A percentile compares a stretch with the other conserved stretches of the same genome.
Evolutionary conservation across 2,797 vertebrate genomes (phyloP).

Genomic region (Labeo calbasu): DNA sequence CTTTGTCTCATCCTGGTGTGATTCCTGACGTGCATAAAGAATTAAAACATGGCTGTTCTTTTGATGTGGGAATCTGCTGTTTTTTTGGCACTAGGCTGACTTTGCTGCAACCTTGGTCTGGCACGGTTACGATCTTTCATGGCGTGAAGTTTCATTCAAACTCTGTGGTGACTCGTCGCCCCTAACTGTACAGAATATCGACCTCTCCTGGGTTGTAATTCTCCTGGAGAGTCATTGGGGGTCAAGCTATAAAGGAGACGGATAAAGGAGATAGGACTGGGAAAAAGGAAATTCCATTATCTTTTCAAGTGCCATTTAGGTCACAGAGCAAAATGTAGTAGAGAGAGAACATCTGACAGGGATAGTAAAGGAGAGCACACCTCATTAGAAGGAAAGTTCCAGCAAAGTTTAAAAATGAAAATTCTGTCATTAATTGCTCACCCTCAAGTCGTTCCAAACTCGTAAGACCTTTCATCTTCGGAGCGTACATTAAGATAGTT

Average conservation of each 20-base stretch:
- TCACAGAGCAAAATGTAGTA: conserved; percentile 60
- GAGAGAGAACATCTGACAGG: conserved; percentile 47
- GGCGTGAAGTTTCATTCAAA: conserved; percentile 21
- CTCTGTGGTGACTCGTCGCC: background rate
- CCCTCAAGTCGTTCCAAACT: too few species aligned
- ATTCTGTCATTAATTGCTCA: too few species aligned
- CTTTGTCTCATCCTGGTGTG: conserved; percentile 3
- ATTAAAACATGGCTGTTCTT: conserved; percentile 12
- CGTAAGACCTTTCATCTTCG: too few species aligned
- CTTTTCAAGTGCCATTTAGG: conserved; percentile 81
- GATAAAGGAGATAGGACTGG: conserved; percentile 74
- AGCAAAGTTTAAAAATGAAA: background rate
- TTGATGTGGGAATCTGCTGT: conserved; percentile 25
- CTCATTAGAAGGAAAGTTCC: conserved; percentile 15
- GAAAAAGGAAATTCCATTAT: conserved; percentile 81
- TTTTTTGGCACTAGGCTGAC: conserved; percentile 12
- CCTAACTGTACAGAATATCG: conserved; percentile 24
- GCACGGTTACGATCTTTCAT: conserved; percentile 14
- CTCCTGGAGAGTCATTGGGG: conserved; percentile 64
- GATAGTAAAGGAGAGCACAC: conserved; percentile 35
- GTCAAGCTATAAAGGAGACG: conserved; percentile 56
- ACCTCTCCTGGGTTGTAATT: conserved; percentile 72
- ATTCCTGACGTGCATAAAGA: background rate
- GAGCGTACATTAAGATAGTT: too few species aligned
- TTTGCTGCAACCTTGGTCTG: conserved; percentile 36